Evolutionary conservation across 2,888 invertebrate genomes (phyloP).

Genomic region (Boloria euphrosyne): DNA sequence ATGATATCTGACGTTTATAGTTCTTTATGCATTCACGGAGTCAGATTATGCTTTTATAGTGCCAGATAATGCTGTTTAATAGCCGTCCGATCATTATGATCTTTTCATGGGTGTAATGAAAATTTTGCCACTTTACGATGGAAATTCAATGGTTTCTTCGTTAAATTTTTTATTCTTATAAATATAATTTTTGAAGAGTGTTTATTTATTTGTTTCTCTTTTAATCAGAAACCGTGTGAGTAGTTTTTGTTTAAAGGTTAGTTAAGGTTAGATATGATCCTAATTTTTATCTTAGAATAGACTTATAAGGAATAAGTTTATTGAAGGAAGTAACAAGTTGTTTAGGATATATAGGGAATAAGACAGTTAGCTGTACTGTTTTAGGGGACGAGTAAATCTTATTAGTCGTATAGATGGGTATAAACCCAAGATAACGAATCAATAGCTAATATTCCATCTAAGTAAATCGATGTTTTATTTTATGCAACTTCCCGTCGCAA

Average conservation of each 20-base stretch:
- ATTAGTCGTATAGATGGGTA: slow-evolving; percentile 3
- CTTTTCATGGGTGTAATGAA: slow-evolving; percentile 70
- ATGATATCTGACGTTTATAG: slow-evolving; percentile 81
- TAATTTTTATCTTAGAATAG: no score
- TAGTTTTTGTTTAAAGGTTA: no score
- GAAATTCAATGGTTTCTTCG: slow-evolving; percentile 46
- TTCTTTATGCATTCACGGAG: slow-evolving; percentile 78
- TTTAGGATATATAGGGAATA: no score
- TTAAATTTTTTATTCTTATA: no score
- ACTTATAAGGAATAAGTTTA: no score
- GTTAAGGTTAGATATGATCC: no score
- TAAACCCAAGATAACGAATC: slow-evolving; percentile 48
- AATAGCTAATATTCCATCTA: slow-evolving; percentile 59
- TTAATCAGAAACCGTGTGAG: no score
- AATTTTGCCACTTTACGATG: slow-evolving; percentile 72
- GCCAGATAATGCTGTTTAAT: slow-evolving; percentile 74
- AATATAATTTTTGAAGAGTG: no score
- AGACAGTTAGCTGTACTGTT: background rate
- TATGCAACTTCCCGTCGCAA: slow-evolving; percentile 27
- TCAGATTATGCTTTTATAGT: slow-evolving; percentile 72
- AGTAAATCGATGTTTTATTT: slow-evolving; percentile 28
- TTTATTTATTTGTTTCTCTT: no score
- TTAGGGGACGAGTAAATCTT: background rate
- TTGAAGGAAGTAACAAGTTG: background rate
- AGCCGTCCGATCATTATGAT: slow-evolving; percentile 73